Base-by-base conservation (phyloP, 2,113 vertebrate genomes). In the Leucopsar rothschildi region DNA sequence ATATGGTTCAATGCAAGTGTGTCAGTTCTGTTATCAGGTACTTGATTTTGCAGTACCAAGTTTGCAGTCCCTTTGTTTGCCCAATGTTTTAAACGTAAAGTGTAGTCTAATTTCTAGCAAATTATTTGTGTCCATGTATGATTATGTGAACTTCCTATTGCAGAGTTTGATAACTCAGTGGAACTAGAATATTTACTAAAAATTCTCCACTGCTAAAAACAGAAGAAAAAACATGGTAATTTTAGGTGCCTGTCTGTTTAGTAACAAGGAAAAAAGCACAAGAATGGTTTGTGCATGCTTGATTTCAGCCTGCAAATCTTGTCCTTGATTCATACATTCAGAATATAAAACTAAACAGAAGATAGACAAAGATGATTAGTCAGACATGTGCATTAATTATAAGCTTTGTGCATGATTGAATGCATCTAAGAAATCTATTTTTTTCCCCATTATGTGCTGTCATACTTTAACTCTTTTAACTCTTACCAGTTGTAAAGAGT, bases 1-100 rank as follows among this genome's bases (percentile, higher is more conserved):
- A 3, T 73, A 7, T 0, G 15, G 20, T 31, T 88, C 33, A 39
- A 0, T 65, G 50, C 3, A 5, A 33, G 2, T 6, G 7, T 70
- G 15, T 90, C 22, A 37, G 52, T 88, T 72, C n/a, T 50, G 33
- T 23, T 61, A 16, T 7, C 3, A 3, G 39, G 15, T 50, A 31
- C 29, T 90, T 59, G 47, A 45, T 65, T 77, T 55, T 59, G 45
- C 22, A 37, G 8, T 63, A 71, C 4, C 6, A 45, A 29, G 9
- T 81, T 63, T 73, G 24, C 5, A 50, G 53, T 39, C 14, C 9
- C 17, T 65, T 69, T 61, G 5, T 80, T 86, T 77, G 24, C 7
- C 4, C 7, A 39, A 18, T 11, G 2, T 50, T 71, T 88, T 90
- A 24, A 81, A 68, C n/a, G 20, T 33, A 27, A 20, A 40, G 3